Conservation (phyloP, 2,888 invertebrate species). For the Venusia cambrica region DNA sequence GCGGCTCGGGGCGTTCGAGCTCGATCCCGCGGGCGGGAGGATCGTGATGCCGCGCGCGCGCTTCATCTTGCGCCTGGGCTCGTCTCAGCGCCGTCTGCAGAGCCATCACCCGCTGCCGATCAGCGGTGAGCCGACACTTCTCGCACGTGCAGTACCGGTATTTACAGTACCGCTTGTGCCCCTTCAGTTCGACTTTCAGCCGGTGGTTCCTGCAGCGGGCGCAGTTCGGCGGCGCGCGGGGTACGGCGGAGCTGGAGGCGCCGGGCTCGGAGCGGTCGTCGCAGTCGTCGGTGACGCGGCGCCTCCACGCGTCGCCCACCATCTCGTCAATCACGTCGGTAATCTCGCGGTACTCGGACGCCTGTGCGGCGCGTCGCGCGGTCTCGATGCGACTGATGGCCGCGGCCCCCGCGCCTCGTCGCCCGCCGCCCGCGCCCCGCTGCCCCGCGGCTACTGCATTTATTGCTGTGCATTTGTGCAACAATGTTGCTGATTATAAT, state of each 20-base stretch:
- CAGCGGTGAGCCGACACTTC: constrained; percentile 92
- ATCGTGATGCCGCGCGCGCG: constrained; percentile 74
- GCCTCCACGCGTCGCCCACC: constrained; percentile 75
- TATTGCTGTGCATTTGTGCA: constrained; percentile 62
- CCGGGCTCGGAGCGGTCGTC: constrained; percentile 73
- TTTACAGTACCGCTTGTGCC: constrained; percentile 95
- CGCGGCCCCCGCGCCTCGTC: constrained; percentile 47
- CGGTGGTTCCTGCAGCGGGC: constrained; percentile 96
- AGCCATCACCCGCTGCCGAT: constrained; percentile 94
- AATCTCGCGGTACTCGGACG: constrained; percentile 61
- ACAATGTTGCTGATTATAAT: constrained; percentile 31
- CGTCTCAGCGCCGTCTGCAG: constrained; percentile 90
- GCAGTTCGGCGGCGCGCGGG: constrained; percentile 94
- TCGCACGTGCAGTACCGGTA: constrained; percentile 92
- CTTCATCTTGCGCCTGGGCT: constrained; percentile 93
- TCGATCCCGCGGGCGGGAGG: constrained; percentile 61
- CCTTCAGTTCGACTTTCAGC: constrained; percentile 92
- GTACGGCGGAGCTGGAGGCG: constrained; percentile 80
- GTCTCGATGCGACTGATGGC: constrained; percentile 68
- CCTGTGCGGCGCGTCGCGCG: constrained; percentile 48
- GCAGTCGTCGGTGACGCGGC: constrained; percentile 71
- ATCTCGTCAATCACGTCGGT: constrained; percentile 58
- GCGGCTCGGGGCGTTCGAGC: constrained; percentile 72
- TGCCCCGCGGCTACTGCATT: constrained; percentile 61
- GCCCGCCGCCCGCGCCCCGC: constrained; percentile 51